phyloP scores from a whole-genome alignment of 2,113 vertebrate genomes.

The Neolamprologus modestus region DNA sequence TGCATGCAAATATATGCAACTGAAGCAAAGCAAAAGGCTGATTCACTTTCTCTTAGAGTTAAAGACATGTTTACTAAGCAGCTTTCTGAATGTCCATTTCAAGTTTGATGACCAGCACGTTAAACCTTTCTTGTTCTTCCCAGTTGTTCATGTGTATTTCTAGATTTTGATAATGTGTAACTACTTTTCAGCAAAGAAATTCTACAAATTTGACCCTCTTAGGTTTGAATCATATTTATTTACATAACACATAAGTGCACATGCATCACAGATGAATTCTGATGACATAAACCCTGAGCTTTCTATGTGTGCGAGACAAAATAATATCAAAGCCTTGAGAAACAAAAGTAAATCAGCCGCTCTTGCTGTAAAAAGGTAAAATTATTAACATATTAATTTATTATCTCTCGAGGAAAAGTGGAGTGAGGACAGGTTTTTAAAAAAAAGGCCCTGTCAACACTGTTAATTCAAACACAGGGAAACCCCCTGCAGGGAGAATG shows the following conservation, averaged over 20 bases:
- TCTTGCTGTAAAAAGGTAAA: not conserved
- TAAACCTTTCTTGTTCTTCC: not conserved
- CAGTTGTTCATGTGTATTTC: not conserved
- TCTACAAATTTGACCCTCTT: not conserved
- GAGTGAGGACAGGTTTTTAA: not conserved
- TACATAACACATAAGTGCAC: not conserved
- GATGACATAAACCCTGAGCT: not conserved
- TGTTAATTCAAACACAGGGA: conserved; percentile 1
- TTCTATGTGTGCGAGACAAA: not conserved
- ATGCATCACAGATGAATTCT: not conserved
- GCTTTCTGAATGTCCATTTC: not conserved
- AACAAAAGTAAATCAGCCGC: not conserved
- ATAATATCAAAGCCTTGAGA: not conserved
- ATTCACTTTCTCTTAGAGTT: not conserved
- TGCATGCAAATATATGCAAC: not conserved
- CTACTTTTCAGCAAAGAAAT: not conserved
- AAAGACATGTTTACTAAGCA: not conserved
- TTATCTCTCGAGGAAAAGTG: not conserved
- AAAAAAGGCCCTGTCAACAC: not conserved
- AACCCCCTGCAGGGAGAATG: not conserved
- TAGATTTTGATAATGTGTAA: not conserved
- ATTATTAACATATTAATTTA: not conserved
- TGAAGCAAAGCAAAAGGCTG: not conserved
- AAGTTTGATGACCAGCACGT: not conserved
- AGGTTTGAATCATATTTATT: not conserved